Evolutionary conservation across 2,888 invertebrate genomes (phyloP).

Genomic region (Rhorus exstirpatorius): DNA sequence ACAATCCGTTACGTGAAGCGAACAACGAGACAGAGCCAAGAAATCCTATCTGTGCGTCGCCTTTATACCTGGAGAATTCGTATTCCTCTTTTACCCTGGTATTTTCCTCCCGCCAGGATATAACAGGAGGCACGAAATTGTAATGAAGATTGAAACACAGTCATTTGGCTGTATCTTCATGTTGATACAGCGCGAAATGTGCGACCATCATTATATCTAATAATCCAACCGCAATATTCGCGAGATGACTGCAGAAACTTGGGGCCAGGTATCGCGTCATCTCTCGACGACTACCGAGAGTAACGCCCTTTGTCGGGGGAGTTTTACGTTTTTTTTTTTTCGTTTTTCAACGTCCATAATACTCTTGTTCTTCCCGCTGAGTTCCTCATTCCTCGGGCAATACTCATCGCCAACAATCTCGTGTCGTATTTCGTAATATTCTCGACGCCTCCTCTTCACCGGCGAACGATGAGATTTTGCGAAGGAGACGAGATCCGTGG

Average conservation of each 20-base stretch:
- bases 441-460: conserved; percentile 30
- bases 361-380: conserved; percentile 59
- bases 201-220: conserved; percentile 83
- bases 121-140: conserved; percentile 63
- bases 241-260: conserved; percentile 53
- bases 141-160: conserved; percentile 81
- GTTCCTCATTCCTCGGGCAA: conserved; percentile 67
- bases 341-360: conserved; percentile 46
- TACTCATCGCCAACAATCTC: conserved; percentile 63
- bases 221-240: conserved; percentile 84
- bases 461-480: conserved; percentile 32
- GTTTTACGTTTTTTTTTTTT: conserved; percentile 21
- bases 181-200: conserved; percentile 80
- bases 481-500: not conserved
- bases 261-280: conserved; percentile 36
- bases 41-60: conserved; percentile 74
- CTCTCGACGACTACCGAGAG: conserved; percentile 41
- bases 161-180: conserved; percentile 79
- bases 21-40: conserved; percentile 75
- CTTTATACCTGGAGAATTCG: conserved; percentile 71
- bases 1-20: conserved; percentile 27
- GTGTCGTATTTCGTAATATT: conserved; percentile 55
- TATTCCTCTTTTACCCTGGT: conserved; percentile 39
- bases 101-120: conserved; percentile 14
- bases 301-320: conserved; percentile 30